Evolutionary conservation across 2,888 invertebrate species (phyloP).

Genomic region (Liposcelis brunnea): DNA sequence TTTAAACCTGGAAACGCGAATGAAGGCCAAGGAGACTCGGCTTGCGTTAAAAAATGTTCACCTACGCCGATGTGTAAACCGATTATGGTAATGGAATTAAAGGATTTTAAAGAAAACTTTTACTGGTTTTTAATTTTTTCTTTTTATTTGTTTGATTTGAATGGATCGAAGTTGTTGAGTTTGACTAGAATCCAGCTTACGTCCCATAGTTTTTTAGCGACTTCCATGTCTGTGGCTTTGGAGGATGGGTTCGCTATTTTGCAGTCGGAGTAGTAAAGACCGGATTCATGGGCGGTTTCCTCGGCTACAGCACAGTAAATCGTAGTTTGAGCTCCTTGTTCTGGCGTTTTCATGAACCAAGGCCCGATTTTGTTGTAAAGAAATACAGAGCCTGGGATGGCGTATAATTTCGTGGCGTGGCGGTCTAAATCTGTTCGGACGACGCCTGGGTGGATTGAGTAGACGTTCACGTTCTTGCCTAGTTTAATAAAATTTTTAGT

Average conservation of each 20-base stretch:
- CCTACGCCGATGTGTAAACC: too few species aligned
- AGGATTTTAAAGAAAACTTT: too few species aligned
- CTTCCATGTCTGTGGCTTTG: slow-evolving; percentile 15
- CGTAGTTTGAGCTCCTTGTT: slow-evolving; percentile 56
- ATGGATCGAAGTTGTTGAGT: too few species aligned
- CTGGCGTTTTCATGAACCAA: slow-evolving; percentile 32
- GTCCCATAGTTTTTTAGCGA: slow-evolving; percentile 19
- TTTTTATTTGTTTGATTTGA: too few species aligned
- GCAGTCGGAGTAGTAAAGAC: slow-evolving; percentile 24
- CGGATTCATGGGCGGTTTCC: slow-evolving; percentile 28
- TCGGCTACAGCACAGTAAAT: slow-evolving; percentile 54
- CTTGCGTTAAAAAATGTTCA: too few species aligned
- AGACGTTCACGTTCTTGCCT: slow-evolving; percentile 39
- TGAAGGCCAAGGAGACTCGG: too few species aligned
- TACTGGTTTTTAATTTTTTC: too few species aligned
- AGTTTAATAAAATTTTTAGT: too few species aligned
- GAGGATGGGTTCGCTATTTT: slow-evolving; percentile 14
- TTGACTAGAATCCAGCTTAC: slow-evolving; percentile 13
- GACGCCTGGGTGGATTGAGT: slow-evolving; percentile 55
- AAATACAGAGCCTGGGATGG: slow-evolving; percentile 32
- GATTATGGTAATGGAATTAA: too few species aligned
- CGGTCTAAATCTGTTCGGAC: slow-evolving; percentile 59
- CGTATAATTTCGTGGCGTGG: slow-evolving; percentile 33
- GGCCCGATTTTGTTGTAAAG: slow-evolving; percentile 23
- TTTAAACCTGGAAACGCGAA: too few species aligned